Base-by-base conservation (phyloP, 2,888 invertebrate species). In the Hypercompe scribonia region DNA sequence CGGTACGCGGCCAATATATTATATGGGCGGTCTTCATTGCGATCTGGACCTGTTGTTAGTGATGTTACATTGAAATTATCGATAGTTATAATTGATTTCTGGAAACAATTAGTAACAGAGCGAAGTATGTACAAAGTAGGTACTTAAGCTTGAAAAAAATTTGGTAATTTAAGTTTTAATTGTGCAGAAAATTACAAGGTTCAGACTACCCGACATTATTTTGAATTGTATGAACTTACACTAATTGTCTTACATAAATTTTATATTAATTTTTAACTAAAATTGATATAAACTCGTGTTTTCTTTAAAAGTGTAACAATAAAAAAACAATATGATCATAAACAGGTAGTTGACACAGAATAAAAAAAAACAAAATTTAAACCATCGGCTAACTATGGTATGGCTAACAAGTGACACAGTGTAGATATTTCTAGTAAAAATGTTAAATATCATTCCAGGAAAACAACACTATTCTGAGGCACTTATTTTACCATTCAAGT, bases 21-120 rank as follows among this genome's bases (percentile, higher is more conserved):
- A 94, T 93, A 92, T 90, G 93, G 92, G 94, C 93, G 92, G 93
- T 94, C 95, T 95, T 95, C 94, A 95, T 95, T 94, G 94, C 93
- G 88, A 90, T 91, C 90, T 88, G 86, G 89, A 85, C 89, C 86
- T 79, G 90, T 84, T 86, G 82, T 78, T 88, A 89, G 90, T 68
- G 89, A 78, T 84, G 90, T 77, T 80, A 34, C 50, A 42, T 71
- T 31, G 10, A 39, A 58, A 11, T 39, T 70, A 63, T 74, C 85
- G 83, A 84, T 81, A 64, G 36, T 67, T 74, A 42, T 58, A 64
- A 36, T 31, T 10, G 3, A 10, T 28, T 65, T 34, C 24, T 34
- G 39, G 7, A 31, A 31, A 58, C 28, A 8, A 50, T 8, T 39
- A 8, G n/a, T n/a, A n/a, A n/a, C n/a, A n/a, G n/a, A n/a, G n/a